Evolutionary conservation across 2,113 vertebrate genomes (phyloP).

Genomic region (Sorex fumeus): DNA sequence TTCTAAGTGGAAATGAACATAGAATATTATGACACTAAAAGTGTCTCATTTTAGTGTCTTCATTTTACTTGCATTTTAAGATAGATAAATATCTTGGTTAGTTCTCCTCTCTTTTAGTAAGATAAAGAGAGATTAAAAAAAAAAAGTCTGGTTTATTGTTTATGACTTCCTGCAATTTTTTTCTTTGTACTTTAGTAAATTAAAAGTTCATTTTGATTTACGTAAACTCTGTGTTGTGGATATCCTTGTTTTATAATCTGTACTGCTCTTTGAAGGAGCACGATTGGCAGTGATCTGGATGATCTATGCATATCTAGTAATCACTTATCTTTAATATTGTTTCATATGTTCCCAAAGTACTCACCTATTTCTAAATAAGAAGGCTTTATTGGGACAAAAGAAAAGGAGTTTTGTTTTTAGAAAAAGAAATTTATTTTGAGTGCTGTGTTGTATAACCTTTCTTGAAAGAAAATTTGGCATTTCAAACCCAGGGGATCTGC

Average conservation of each 20-base stretch:
- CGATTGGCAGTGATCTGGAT: not conserved
- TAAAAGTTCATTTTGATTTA: slow-evolving; percentile 23
- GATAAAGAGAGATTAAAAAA: not conserved
- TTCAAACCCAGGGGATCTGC: not conserved
- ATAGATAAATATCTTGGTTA: not conserved
- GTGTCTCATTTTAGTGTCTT: not conserved
- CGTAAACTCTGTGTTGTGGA: not conserved
- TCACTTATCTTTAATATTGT: not conserved
- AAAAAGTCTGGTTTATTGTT: not conserved
- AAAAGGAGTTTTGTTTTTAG: not conserved
- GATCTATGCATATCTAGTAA: not conserved
- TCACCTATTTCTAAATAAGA: slow-evolving; percentile 30
- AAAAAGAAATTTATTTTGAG: too few species aligned
- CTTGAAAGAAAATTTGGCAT: slow-evolving; percentile 28
- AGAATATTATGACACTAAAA: too few species aligned
- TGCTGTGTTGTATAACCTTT: not conserved
- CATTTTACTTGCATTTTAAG: not conserved
- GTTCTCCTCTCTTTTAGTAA: not conserved
- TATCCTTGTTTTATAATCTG: not conserved
- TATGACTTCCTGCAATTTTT: not conserved
- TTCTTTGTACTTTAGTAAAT: not conserved
- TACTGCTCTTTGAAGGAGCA: not conserved
- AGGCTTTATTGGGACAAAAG: not conserved
- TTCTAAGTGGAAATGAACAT: too few species aligned
- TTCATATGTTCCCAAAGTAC: not conserved